Evolutionary conservation across 1,140 invertebrate genomes (phyloP), one percentile per base, ranked within the genome.

Genomic region (Ostrea denselamellosa): DNA sequence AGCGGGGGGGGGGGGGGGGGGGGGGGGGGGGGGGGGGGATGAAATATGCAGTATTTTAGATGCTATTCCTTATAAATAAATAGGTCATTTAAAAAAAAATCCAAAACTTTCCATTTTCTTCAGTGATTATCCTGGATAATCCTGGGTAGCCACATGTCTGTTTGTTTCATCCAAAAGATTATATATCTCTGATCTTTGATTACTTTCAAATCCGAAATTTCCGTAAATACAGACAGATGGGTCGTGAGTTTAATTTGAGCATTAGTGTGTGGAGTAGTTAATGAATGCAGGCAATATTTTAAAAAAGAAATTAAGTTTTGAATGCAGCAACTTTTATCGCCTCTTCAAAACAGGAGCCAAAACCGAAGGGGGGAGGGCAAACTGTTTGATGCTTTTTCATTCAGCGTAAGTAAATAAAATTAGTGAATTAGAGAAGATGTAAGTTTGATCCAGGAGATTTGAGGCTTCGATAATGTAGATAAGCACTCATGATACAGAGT

Each of bases 401-500:
- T 77, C 68, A 77, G 68, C 68, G 68, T 77, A 77, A 77, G 68
- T 77, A 77, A 77, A 77, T 77, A 77, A 25, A 77, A 77, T 77
- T 77, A 77, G 68, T 34, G 68, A 77, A 77, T 77, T 77, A 77
- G 5, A 25, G 68, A 25, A 25, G 68, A 77, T 77, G 68, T 77
- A 28, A 28, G 68, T 14, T 25, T 77, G 68, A 77, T 77, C 68
- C 25, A 10, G 4, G 68, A 77, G 68, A 77, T 77, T 77, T 28
- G 68, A 28, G 68, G 68, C 28, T 77, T 25, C 25, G 68, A 77
- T 77, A 77, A 77, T 28, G 8, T 8, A 77, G 68, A 77, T 77
- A 77, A 77, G 68, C 25, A 22, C 10, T 12, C 68, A 77, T 77
- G 68, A 77, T 77, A 77, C 68, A 34, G 28, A 77, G 68, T 77